phyloP scores from a whole-genome alignment of 2,113 vertebrate species.

The Myotis davidii region DNA sequence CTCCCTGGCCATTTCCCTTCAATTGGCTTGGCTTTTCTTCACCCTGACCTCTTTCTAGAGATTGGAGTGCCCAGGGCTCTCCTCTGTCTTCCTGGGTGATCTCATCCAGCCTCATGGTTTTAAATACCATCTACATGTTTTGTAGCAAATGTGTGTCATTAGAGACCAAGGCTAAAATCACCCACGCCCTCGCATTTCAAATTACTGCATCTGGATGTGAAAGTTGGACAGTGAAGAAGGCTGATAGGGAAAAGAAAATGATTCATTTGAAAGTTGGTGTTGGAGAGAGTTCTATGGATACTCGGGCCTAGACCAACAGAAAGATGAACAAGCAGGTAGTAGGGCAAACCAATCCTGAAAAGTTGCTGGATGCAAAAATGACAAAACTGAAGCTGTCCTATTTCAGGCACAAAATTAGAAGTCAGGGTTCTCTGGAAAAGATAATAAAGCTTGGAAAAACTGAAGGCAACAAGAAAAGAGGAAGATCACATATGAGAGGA shows the following conservation, averaged over 20 bases:
- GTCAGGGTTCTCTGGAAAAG: not conserved
- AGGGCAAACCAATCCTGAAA: not conserved
- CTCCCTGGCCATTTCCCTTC: not conserved
- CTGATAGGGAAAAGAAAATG: not conserved
- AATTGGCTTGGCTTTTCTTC: not conserved
- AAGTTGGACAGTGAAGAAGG: not conserved
- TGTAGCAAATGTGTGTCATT: not conserved
- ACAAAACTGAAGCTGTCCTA: not conserved
- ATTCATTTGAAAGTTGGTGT: not conserved
- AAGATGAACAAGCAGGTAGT: not conserved
- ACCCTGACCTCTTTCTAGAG: not conserved
- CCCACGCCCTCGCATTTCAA: not conserved
- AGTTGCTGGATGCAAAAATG: not conserved
- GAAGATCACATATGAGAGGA: not conserved
- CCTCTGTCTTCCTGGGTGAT: not conserved
- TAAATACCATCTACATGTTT: not conserved
- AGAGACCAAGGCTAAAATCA: not conserved
- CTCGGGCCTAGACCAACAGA: not conserved
- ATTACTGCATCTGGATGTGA: not conserved
- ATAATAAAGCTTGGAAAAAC: not conserved
- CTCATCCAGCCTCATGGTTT: not conserved
- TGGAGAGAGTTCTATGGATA: not conserved
- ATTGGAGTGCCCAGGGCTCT: not conserved
- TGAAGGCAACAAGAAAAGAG: not conserved
- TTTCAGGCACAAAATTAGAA: not conserved